Evolutionary conservation across 2,113 vertebrate species (phyloP).

Genomic region (Brienomyrus longianalis): DNA sequence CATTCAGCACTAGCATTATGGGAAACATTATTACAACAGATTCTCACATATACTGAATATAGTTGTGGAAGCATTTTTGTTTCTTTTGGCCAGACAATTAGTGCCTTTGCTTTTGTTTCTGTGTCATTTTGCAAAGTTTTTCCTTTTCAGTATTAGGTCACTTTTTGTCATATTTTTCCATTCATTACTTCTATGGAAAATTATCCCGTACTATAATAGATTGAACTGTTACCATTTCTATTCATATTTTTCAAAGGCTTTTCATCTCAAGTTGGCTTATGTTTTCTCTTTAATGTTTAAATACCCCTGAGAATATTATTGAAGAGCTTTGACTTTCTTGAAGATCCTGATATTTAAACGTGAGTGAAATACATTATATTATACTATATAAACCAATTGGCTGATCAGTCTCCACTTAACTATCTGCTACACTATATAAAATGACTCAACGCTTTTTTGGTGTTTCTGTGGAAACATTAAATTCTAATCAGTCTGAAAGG

Average conservation of each 20-base stretch:
- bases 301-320: neutral
- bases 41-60: neutral
- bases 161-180: neutral
- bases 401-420: neutral
- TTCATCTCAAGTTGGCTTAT: neutral
- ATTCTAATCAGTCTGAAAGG: neutral
- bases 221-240: neutral
- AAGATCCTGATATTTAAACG: neutral
- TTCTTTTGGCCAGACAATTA: neutral
- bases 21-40: neutral
- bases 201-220: neutral
- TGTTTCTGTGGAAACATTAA: neutral
- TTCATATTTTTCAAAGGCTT: neutral
- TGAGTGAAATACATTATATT: neutral
- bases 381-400: neutral
- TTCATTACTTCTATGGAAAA: neutral
- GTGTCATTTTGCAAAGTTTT: neutral
- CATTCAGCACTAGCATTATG: neutral
- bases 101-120: conserved; percentile 1
- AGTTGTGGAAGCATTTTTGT: neutral
- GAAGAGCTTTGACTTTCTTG: neutral
- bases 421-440: neutral
- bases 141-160: neutral
- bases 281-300: neutral
- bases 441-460: neutral